Base-by-base conservation (phyloP, 2,797 vertebrate species). In the Peromyscus attwateri region DNA sequence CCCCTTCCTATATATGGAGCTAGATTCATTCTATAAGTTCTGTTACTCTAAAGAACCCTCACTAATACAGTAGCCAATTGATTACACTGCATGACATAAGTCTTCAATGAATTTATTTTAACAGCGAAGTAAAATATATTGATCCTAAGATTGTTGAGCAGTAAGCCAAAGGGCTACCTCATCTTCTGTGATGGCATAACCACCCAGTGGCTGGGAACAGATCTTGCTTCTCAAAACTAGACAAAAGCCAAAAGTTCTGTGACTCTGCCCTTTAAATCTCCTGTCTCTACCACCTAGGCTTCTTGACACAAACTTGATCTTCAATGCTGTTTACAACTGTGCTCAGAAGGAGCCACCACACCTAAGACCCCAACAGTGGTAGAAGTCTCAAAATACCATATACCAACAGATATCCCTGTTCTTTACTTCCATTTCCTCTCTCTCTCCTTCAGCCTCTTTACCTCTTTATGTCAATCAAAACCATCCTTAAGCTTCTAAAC, bases 171-270 rank as follows among this genome's bases (percentile, higher is more conserved):
- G 43, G 71, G 55, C n/a, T 52, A 16, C 37, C 49, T 80, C 73
- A 92, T 4, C 31, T 16, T 60, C 62, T 83, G 29, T 23, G 25
- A 89, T 5, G 34, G 46, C 6, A 75, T 4, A 43, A 25, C 66
- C 70, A 70, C 40, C 80, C 55, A 34, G 60, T 55, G 52, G 40
- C 49, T 34, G n/a, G 31, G 31, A 14, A 93, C 46, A 83, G 40
- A 82, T 10, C 55, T 91, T 52, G 83, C 52, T 66, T 92, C 83
- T 84, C 68, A 92, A 79, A 95, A 46, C n/a, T 79, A 76, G 23
- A 46, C 13, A 92, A 83, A 3, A 94, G 40, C 19, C 80, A 96
- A 60, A 9, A 84, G 37, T 81, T 94, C 60, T 85, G 34, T 40
- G 7, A 90, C 75, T 90, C 52, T 29, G 31, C 9, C 37, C 75